Evolutionary conservation across 2,797 vertebrate genomes (phyloP).

Genomic region (Falco columbarius): DNA sequence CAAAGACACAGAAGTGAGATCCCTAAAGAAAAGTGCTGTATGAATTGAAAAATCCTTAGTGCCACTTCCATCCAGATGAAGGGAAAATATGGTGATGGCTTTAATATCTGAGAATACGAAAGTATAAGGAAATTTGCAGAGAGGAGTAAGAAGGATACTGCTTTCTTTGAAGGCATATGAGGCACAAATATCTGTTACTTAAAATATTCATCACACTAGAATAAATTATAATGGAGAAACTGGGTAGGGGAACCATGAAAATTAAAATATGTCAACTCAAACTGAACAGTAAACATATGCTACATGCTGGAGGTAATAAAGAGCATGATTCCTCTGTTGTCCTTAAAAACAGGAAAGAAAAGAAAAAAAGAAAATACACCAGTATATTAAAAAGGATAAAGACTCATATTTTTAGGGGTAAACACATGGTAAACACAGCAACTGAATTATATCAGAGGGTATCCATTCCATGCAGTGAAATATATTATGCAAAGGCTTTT

Average conservation of each 20-base stretch:
- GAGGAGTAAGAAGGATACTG: background rate
- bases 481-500: constrained; percentile 53
- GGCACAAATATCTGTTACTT: background rate
- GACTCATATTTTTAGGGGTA: background rate
- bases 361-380: background rate
- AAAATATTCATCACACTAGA: background rate
- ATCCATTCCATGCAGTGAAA: constrained; percentile 28
- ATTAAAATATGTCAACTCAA: background rate
- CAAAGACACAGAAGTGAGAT: background rate
- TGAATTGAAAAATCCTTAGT: background rate
- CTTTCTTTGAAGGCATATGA: background rate
- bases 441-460: constrained; percentile 24
- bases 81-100: background rate
- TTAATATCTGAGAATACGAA: background rate
- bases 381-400: constrained; percentile 15
- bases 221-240: background rate
- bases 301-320: background rate
- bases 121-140: background rate
- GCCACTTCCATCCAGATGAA: background rate
- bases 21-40: background rate
- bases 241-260: background rate
- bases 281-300: background rate
- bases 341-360: background rate
- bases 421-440: background rate
- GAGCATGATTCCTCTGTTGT: background rate